A percentile compares a stretch with the other conserved stretches of the same genome.
phyloP scores from a whole-genome alignment of 2,797 vertebrate genomes.

The Monodelphis domestica region DNA sequence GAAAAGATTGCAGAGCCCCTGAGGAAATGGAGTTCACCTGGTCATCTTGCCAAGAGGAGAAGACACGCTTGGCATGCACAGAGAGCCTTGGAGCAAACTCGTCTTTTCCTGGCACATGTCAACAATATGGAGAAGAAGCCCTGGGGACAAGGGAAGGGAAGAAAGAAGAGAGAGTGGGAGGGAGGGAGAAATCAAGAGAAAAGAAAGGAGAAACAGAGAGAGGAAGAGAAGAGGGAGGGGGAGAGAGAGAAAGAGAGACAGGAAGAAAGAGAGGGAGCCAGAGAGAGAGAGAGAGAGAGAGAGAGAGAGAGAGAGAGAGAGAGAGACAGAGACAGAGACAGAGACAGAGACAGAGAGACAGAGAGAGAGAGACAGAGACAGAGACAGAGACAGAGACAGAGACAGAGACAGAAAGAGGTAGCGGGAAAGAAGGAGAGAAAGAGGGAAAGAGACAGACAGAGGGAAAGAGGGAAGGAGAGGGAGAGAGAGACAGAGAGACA shows the following conservation, averaged over 20 bases:
- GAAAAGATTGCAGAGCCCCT: constrained; percentile 30
- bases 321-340: not conserved
- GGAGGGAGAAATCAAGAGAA: not conserved
- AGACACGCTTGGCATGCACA: not conserved
- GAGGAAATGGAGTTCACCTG: not conserved
- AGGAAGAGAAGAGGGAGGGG: too few relatives aligned
- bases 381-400: too few relatives aligned
- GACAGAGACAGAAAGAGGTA: too few relatives aligned
- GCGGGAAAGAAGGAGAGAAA: fast-evolving
- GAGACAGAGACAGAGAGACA: not conserved
- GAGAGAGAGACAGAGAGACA: too few relatives aligned
- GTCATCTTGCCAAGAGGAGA: not conserved
- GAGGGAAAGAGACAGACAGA: too few relatives aligned
- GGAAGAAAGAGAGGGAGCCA: not conserved
- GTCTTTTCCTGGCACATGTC: not conserved
- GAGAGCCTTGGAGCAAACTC: not conserved
- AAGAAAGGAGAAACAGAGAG: not conserved
- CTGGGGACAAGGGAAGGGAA: not conserved
- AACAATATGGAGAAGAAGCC: not conserved
- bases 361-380: too few relatives aligned
- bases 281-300: too few relatives aligned
- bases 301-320: too few relatives aligned
- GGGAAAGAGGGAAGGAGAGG: too few relatives aligned
- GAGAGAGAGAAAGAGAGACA: too few relatives aligned
- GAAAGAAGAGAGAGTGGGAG: not conserved